Percentiles rank a stretch among this genome's conserved stretches.
phyloP scores from a whole-genome alignment of 2,888 invertebrate genomes.

The Arctia plantaginis region DNA sequence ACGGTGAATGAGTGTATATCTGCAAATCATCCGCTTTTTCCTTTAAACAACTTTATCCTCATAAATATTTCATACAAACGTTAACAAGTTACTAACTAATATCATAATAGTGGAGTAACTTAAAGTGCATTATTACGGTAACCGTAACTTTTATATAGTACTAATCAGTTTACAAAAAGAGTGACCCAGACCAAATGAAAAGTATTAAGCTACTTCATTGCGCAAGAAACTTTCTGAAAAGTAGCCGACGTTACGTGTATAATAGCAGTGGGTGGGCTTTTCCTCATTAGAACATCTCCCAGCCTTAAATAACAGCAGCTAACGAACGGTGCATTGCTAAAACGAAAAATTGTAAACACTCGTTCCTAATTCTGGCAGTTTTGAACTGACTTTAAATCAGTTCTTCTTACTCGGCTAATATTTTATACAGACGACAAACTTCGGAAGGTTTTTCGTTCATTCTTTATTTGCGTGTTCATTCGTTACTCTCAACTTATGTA shows the following conservation, averaged over 20 bases:
- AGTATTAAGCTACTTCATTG: slow-evolving; percentile 69
- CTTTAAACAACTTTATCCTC: no score
- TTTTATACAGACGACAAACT: slow-evolving; percentile 30
- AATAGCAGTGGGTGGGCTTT: slow-evolving; percentile 68
- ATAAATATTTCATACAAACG: background rate
- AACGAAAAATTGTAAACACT: slow-evolving; percentile 41
- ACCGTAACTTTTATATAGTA: slow-evolving; percentile 47
- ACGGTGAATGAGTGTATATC: no score
- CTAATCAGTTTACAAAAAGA: slow-evolving; percentile 51
- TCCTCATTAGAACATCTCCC: slow-evolving; percentile 70
- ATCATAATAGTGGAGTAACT: slow-evolving; percentile 14
- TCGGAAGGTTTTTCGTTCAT: slow-evolving; percentile 32
- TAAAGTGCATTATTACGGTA: slow-evolving; percentile 27
- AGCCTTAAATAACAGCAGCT: slow-evolving; percentile 63
- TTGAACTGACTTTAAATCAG: slow-evolving; percentile 37
- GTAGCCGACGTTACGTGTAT: slow-evolving; percentile 64
- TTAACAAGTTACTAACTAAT: background rate
- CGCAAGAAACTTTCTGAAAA: slow-evolving; percentile 63
- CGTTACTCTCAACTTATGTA: slow-evolving; percentile 36
- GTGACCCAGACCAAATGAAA: slow-evolving; percentile 61
- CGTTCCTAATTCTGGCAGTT: slow-evolving; percentile 45
- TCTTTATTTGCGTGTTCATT: slow-evolving; percentile 38
- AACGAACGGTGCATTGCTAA: slow-evolving; percentile 63
- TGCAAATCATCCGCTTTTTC: no score
- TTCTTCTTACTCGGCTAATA: slow-evolving; percentile 16